Percentiles rank a stretch among this genome's conserved stretches.
phyloP scores from a whole-genome alignment of 2,113 vertebrate species.

The Tupaia tana region DNA sequence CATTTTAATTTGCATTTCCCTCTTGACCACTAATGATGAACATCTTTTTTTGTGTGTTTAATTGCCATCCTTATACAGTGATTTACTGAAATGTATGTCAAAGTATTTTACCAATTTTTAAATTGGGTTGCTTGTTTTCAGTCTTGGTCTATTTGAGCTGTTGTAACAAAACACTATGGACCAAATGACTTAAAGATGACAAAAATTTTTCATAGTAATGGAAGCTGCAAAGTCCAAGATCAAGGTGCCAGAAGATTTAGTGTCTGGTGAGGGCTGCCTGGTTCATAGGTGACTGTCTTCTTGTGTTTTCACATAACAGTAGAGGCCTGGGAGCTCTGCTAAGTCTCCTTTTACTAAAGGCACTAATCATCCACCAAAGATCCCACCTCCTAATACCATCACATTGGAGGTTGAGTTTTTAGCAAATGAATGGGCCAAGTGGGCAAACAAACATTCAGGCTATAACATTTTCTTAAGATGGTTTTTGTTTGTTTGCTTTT shows the following conservation, averaged over 20 bases:
- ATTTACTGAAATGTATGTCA: not conserved
- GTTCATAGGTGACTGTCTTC: not conserved
- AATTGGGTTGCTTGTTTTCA: not conserved
- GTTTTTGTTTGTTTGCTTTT: no score
- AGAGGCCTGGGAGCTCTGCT: not conserved
- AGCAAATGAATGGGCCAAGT: not conserved
- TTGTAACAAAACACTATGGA: no score
- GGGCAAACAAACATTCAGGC: not conserved
- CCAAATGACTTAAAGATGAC: no score
- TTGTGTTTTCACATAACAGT: not conserved
- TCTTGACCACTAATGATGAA: not conserved
- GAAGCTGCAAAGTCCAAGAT: no score
- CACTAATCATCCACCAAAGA: not conserved
- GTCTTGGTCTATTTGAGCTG: not conserved
- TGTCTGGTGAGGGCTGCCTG: no score
- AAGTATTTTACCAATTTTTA: not conserved
- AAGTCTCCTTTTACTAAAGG: not conserved
- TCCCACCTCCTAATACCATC: not conserved
- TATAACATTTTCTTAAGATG: not conserved
- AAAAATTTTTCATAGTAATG: no score
- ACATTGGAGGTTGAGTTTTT: not conserved
- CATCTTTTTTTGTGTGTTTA: not conserved
- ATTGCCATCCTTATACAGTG: not conserved
- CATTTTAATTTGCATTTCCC: no score
- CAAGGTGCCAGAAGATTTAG: no score